These are phyloP conservation scores for Heterotis niloticus DNA, from an alignment of 2,113 vertebrate species.

Conservation along the genomic window DNA sequence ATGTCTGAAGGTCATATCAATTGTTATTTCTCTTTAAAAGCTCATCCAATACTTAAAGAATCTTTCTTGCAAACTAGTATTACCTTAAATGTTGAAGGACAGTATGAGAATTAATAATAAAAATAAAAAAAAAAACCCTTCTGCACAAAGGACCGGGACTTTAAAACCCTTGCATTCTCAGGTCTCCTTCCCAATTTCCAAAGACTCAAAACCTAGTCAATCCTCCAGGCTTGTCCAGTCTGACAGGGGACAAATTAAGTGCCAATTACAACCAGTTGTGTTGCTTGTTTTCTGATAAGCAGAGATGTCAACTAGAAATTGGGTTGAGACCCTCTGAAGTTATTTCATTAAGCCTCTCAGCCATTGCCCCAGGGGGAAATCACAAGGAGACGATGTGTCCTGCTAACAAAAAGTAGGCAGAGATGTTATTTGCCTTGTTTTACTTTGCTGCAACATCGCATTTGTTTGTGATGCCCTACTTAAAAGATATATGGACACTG, in stretches of 20 bases:
- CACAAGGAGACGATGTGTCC: constrained; percentile 32
- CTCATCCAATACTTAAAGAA: background rate
- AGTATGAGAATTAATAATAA: background rate
- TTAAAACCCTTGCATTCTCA: background rate
- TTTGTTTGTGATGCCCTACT: constrained; percentile 9
- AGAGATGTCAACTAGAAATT: constrained; percentile 51
- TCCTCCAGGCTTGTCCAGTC: constrained; percentile 45
- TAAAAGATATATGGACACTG: constrained; percentile 19
- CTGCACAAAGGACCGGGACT: background rate
- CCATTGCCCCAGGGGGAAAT: constrained; percentile 14
- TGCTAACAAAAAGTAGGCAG: background rate
- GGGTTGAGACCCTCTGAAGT: constrained; percentile 56
- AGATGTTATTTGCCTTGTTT: constrained; percentile 36
- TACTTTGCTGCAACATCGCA: background rate
- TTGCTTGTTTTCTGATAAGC: constrained; percentile 52
- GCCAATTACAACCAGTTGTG: constrained; percentile 52
- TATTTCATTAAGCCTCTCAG: constrained; percentile 49
- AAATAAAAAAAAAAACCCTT: constrained; percentile 15
- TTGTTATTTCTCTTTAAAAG: no score
- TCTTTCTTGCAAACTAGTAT: background rate
- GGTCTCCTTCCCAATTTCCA: constrained; percentile 9
- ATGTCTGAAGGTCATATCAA: no score
- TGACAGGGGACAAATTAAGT: constrained; percentile 56
- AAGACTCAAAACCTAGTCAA: constrained; percentile 26
- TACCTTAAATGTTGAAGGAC: constrained; percentile 3